Evolutionary conservation across 2,888 invertebrate species (phyloP), one percentile per base, ranked within the genome.

Genomic region (Odontocerum albicorne): DNA sequence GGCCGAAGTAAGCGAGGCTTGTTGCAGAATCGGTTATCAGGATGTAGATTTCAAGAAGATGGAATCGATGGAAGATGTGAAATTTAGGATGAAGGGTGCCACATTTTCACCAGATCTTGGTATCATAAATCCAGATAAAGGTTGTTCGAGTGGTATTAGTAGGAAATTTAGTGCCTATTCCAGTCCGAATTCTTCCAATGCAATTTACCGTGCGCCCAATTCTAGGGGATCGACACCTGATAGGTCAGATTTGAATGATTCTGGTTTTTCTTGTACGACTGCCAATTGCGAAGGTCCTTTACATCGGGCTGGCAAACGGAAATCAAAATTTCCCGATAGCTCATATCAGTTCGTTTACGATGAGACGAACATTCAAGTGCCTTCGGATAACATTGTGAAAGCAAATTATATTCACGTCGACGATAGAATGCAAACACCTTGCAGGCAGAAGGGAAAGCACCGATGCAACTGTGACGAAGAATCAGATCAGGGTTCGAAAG

Each of bases 391-490:
- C 21, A 60, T 65, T 47, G 47, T 61, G 13, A 55, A 60, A 7
- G 36, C 43, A 3, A 58, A 52, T 33, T 54, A 57, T 43, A 66
- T 66, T 49, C 60, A 85, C 36, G 72, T 88, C 10, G 88, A 88
- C 65, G 88, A 89, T 64, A 74, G 88, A 61, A 84, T 88, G 81
- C 81, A 84, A 62, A 84, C 84, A 0, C 75, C 81, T 0, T 90
- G 89, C 70, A 85, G 84, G 62, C 82, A 86, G 62, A 87, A 82
- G 55, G 90, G 88, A 0, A 89, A 88, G 67, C 90, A 90, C 68
- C 85, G 85, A 62, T 90, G 90, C 70, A 84, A 80, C 50, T 87
- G 87, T 65, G 84, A 86, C 63, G 86, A 87, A 27, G 88, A 88
- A 63, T 84, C 86, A 2, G 83, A 82, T 7, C 67, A 39, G 64